Percentiles rank a stretch among this genome's conserved stretches.
These are phyloP conservation scores for Leptopterna dolabrata DNA, from an alignment of 2,888 invertebrate genomes.

Conservation along the genomic window DNA sequence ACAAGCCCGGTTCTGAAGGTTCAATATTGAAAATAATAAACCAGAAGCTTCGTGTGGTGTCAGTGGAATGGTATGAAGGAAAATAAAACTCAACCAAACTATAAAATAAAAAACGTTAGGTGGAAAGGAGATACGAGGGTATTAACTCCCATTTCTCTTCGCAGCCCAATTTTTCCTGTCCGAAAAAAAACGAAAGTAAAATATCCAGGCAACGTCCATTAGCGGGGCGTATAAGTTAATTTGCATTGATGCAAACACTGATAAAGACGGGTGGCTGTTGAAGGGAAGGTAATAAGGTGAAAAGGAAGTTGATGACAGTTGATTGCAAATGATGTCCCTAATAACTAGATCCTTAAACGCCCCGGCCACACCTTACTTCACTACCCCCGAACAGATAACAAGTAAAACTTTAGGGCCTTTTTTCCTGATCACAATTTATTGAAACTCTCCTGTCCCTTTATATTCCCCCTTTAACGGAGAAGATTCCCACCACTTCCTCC, in stretches of 20 bases:
- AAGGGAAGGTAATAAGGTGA: slow-evolving; percentile 40
- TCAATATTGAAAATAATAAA: too few species aligned
- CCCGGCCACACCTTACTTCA: slow-evolving; percentile 4
- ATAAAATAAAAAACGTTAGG: too few species aligned
- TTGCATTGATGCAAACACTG: slow-evolving; percentile 57
- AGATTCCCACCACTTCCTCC: neutral
- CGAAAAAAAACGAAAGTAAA: neutral
- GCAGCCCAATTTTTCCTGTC: neutral
- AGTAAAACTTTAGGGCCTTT: slow-evolving; percentile 50
- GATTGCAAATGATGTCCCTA: slow-evolving; percentile 60
- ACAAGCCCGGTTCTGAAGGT: too few species aligned
- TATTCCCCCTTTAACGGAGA: neutral
- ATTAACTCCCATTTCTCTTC: neutral
- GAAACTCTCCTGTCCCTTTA: slow-evolving; percentile 44
- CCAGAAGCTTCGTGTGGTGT: too few species aligned
- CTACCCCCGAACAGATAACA: slow-evolving; percentile 53
- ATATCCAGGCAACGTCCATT: slow-evolving; percentile 18
- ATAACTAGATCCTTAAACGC: slow-evolving; percentile 56
- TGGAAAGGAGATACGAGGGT: neutral
- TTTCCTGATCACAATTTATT: slow-evolving; percentile 56
- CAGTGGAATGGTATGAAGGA: too few species aligned
- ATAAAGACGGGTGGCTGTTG: slow-evolving; percentile 44
- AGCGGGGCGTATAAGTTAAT: slow-evolving; percentile 56
- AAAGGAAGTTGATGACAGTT: slow-evolving; percentile 44
- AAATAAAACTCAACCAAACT: too few species aligned